phyloP scores from a whole-genome alignment of 1,140 invertebrate species.

The Sycobia sp. region DNA sequence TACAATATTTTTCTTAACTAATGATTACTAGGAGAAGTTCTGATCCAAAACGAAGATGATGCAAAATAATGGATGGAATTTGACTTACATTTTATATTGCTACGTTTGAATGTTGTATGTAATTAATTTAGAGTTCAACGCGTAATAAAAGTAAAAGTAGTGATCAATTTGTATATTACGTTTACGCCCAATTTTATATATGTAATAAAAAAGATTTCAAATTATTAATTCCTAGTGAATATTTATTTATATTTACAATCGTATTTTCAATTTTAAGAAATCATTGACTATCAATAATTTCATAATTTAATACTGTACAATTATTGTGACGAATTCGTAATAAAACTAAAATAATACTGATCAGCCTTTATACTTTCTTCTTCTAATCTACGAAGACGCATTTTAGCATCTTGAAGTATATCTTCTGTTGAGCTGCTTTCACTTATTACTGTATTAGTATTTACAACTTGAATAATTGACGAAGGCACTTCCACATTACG shows the following conservation, averaged over 20 bases:
- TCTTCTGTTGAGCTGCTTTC: slow-evolving; percentile 59
- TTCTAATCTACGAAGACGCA: slow-evolving; percentile 51
- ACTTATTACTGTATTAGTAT: slow-evolving; percentile 47
- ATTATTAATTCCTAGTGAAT: slow-evolving; percentile 16
- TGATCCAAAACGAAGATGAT: slow-evolving; percentile 66
- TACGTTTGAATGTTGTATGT: slow-evolving; percentile 61
- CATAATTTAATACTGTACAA: slow-evolving; percentile 27
- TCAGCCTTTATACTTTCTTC: slow-evolving; percentile 56
- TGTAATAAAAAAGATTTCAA: slow-evolving; percentile 48
- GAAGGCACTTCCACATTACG: slow-evolving; percentile 33
- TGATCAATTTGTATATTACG: slow-evolving; percentile 57
- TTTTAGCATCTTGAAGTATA: slow-evolving; percentile 57
- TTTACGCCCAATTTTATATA: slow-evolving; percentile 57
- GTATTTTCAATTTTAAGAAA: slow-evolving; percentile 7
- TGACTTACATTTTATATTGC: slow-evolving; percentile 60
- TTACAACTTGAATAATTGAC: slow-evolving; percentile 33
- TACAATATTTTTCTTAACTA: slow-evolving; percentile 55
- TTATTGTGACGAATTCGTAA: slow-evolving; percentile 44
- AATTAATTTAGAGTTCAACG: slow-evolving; percentile 56
- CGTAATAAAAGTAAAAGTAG: slow-evolving; percentile 56
- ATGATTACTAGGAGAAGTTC: slow-evolving; percentile 63
- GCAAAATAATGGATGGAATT: slow-evolving; percentile 49
- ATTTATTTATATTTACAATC: slow-evolving; percentile 13
- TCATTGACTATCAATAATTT: slow-evolving; percentile 18
- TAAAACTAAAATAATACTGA: slow-evolving; percentile 53